Percentiles rank a stretch among this genome's conserved stretches.
These are phyloP conservation scores for Cheilosia soror DNA, from an alignment of 2,888 invertebrate genomes.

Conservation along the genomic window DNA sequence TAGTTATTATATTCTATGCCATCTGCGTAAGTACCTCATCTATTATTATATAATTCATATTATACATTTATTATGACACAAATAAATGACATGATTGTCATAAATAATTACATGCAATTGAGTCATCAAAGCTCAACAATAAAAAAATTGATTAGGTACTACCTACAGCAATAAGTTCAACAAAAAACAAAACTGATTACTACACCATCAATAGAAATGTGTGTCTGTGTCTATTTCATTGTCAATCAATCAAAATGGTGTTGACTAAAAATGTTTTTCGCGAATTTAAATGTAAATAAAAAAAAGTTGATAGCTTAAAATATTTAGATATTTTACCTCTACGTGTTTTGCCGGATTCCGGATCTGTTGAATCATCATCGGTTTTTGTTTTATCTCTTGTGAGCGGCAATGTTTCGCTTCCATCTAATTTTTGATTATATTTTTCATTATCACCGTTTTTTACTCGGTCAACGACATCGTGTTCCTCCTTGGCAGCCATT, in stretches of 20 bases:
- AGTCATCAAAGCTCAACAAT: neutral
- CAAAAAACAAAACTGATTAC: neutral
- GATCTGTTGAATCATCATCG: constrained; percentile 78
- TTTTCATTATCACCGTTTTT: constrained; percentile 67
- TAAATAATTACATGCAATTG: neutral
- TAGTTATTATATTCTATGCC: too few relatives aligned
- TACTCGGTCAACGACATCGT: constrained; percentile 49
- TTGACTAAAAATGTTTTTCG: neutral
- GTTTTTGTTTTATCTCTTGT: constrained; percentile 81
- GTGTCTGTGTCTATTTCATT: neutral
- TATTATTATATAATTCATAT: too few relatives aligned
- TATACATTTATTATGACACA: too few relatives aligned
- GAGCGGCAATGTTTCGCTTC: constrained; percentile 82
- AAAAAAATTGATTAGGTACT: neutral
- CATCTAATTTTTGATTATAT: constrained; percentile 80
- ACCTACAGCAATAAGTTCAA: neutral
- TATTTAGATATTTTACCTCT: constrained; percentile 56
- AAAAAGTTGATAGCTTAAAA: neutral
- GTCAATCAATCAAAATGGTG: constrained; percentile 2
- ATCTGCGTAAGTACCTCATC: too few relatives aligned
- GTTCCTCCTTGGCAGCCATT: constrained; percentile 61
- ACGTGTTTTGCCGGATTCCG: constrained; percentile 56
- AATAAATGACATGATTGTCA: too few relatives aligned
- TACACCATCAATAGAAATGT: neutral
- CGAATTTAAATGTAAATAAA: constrained; percentile 6